Evolutionary conservation across 2,888 invertebrate species (phyloP), one percentile per base, ranked within the genome.

Genomic region (Epiblema foenella): DNA sequence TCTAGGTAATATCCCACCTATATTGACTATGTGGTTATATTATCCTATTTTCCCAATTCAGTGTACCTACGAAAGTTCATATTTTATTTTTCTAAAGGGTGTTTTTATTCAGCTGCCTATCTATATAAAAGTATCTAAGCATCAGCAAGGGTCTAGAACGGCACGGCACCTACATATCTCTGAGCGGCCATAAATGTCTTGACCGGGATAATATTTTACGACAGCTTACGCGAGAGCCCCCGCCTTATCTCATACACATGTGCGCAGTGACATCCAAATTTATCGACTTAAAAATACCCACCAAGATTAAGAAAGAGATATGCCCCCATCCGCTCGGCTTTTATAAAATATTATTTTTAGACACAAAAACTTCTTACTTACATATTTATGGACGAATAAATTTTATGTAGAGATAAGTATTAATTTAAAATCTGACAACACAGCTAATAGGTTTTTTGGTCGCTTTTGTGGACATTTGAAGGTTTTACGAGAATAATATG

Each of bases 191-290:
- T 93, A 91, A 93, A 93, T 90, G 93, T 93, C 93, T 85, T 79
- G 77, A 80, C 76, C 91, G 88, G 90, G 91, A 91, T 91, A 89
- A 93, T 93, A 93, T 93, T 93, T 93, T 90, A 93, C 89, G 90
- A 88, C 77, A 82, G 86, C 88, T 86, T 86, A 87, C 80, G 84
- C 77, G 84, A 81, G 81, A 88, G 89, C 87, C 89, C 88, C 87
- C 83, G 81, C 83, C 88, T 89, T 90, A 91, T 92, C 91, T 89
- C 81, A 85, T 82, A 86, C 89, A 91, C 89, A 89, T 91, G 90
- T 89, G 90, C 84, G 90, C 84, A 82, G 79, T 89, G 92, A 91
- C 92, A 91, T 84, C 87, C 88, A 89, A 92, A 92, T 93, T 93
- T 93, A 92, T 92, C 88, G 91, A 86, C 90, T 89, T 87, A 88